Evolutionary conservation across 2,113 vertebrate species (phyloP).

Genomic region (Amblyornis subalaris): DNA sequence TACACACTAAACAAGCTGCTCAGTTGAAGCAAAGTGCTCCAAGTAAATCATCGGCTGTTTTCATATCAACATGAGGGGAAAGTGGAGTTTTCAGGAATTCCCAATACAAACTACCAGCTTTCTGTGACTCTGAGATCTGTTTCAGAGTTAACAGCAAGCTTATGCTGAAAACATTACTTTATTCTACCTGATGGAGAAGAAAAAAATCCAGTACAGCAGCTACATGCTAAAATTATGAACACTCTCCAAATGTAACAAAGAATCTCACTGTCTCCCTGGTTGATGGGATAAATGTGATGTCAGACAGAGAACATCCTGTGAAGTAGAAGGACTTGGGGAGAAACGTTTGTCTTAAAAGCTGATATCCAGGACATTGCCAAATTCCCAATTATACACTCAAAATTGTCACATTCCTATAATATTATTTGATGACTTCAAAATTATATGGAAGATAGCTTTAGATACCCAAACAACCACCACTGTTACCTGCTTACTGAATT

Average conservation of each 20-base stretch:
- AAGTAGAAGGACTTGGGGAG: background rate
- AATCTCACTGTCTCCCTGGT: background rate
- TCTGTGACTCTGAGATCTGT: background rate
- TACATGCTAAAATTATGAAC: background rate
- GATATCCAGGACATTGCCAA: background rate
- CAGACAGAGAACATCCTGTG: background rate
- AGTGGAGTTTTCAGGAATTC: background rate
- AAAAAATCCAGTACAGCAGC: background rate
- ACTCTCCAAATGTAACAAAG: background rate
- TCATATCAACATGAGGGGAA: background rate
- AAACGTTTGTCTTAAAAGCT: background rate
- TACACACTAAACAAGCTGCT: background rate
- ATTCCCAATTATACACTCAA: background rate
- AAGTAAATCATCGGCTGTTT: background rate
- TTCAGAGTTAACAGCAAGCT: background rate
- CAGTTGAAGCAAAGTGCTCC: background rate
- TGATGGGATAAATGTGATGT: background rate
- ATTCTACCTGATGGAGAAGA: background rate
- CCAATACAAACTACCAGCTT: background rate
- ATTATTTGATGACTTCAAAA: background rate
- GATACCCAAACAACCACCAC: background rate
- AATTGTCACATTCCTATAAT: background rate
- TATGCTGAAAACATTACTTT: background rate
- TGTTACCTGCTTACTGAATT: conserved; percentile 84
- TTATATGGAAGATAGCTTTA: background rate